Percentiles rank a stretch among this genome's conserved stretches.
phyloP scores from a whole-genome alignment of 2,888 invertebrate species.

The Diabrotica balteata region DNA sequence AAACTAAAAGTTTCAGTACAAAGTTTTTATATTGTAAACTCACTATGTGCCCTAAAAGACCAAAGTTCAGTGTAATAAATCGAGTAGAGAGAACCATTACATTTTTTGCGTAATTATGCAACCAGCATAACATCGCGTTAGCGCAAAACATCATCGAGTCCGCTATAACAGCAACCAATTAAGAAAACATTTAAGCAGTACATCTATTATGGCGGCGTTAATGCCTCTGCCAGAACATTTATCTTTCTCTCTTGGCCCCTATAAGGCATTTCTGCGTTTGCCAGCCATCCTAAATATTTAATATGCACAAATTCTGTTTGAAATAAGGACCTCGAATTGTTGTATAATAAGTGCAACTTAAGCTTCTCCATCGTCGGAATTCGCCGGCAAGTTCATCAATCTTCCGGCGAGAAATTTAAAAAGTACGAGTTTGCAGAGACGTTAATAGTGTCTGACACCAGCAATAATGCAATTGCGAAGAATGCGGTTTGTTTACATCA shows the following conservation, averaged over 20 bases:
- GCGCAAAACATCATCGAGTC: conserved; percentile 28
- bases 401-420: too few species aligned
- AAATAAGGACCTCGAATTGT: conserved; percentile 12
- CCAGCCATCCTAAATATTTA: conserved; percentile 37
- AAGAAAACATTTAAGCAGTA: conserved; percentile 46
- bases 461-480: conserved; percentile 19
- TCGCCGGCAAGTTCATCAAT: too few species aligned
- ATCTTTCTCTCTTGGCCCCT: conserved; percentile 38
- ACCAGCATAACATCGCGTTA: too few species aligned
- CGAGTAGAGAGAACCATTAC: too few species aligned
- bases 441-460: too few species aligned
- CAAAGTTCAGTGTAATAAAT: too few species aligned
- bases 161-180: conserved; percentile 44
- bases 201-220: conserved; percentile 44
- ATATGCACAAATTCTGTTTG: conserved; percentile 33
- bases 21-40: too few species aligned
- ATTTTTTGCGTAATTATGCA: too few species aligned
- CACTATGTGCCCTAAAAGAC: too few species aligned
- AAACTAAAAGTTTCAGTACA: too few species aligned
- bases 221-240: conserved; percentile 41
- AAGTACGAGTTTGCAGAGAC: conserved; percentile 6
- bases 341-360: conserved; percentile 21
- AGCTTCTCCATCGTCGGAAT: too few species aligned
- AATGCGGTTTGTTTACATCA: too few species aligned
- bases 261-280: conserved; percentile 35